Evolutionary conservation across 92 coral and sea anemone species (phyloP).

Genomic region (Zoanthus gigantus): DNA sequence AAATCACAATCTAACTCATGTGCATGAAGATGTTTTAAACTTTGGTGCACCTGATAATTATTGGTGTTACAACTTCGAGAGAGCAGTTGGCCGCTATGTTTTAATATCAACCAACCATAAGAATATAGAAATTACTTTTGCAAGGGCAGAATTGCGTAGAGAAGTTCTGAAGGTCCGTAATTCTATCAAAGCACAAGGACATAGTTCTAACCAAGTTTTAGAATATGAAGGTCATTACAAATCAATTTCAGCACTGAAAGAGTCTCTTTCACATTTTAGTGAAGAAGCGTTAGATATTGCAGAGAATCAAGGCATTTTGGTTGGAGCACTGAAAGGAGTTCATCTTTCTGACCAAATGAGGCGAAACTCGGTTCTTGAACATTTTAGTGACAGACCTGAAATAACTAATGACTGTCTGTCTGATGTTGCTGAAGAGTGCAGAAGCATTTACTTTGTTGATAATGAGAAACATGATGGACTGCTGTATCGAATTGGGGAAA

Average conservation of each 20-base stretch:
- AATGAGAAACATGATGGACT: too few relatives aligned
- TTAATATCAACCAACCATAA: slow-evolving; percentile 47
- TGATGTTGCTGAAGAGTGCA: too few relatives aligned
- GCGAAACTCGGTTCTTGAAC: too few relatives aligned
- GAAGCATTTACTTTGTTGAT: too few relatives aligned
- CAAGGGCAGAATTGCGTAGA: slow-evolving; percentile 46
- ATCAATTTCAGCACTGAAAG: slow-evolving; percentile 34
- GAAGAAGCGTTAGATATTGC: slow-evolving; percentile 12
- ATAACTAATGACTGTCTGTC: too few relatives aligned
- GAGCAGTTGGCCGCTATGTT: slow-evolving; percentile 55
- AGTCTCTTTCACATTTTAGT: slow-evolving; percentile 30
- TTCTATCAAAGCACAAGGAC: background rate
- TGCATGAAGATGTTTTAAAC: slow-evolving; percentile 46
- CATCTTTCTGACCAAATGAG: slow-evolving; percentile 1
- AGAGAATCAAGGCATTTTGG: slow-evolving; percentile 37
- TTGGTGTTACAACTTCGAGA: slow-evolving; percentile 59
- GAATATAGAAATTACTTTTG: slow-evolving; percentile 58
- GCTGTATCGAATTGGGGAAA: too few relatives aligned
- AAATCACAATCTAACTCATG: slow-evolving; percentile 52
- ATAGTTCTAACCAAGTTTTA: background rate
- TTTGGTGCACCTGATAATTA: slow-evolving; percentile 59
- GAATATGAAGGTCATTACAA: slow-evolving; percentile 8
- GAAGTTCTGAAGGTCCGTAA: slow-evolving; percentile 47
- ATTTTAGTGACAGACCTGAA: too few relatives aligned
- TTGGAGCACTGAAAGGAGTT: slow-evolving; percentile 30